Evolutionary conservation across 2,888 invertebrate genomes (phyloP).

Genomic region (Caenorhabditis sinica): DNA sequence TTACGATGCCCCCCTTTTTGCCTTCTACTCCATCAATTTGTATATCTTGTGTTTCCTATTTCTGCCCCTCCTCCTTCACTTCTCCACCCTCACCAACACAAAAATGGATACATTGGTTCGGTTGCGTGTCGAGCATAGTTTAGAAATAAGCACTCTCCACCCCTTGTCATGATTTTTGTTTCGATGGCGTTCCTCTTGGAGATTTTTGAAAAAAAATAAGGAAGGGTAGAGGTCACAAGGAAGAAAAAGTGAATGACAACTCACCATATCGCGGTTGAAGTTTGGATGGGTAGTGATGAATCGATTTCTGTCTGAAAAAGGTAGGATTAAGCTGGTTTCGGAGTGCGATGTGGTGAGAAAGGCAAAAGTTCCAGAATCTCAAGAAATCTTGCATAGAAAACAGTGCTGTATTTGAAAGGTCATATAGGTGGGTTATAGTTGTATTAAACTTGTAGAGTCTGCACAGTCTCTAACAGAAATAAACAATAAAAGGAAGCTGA

Average conservation of each 20-base stretch:
- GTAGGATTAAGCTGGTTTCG: neutral
- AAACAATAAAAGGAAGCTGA: too few relatives aligned
- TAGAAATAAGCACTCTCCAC: constrained; percentile 15
- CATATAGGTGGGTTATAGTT: too few relatives aligned
- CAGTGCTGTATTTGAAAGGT: too few relatives aligned
- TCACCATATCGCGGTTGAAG: constrained; percentile 42
- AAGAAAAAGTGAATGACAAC: constrained; percentile 6
- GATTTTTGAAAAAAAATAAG: neutral
- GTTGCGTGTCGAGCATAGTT: constrained; percentile 50
- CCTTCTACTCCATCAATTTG: constrained; percentile 54
- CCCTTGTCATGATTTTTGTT: constrained; percentile 19
- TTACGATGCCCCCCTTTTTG: constrained; percentile 6
- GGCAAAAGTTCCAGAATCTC: too few relatives aligned
- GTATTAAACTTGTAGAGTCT: too few relatives aligned
- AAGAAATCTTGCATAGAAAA: too few relatives aligned
- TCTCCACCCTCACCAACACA: constrained; percentile 16
- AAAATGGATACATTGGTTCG: constrained; percentile 39
- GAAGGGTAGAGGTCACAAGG: neutral
- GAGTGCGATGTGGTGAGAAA: too few relatives aligned
- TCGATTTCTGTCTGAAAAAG: constrained; percentile 19
- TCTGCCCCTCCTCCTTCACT: constrained; percentile 6
- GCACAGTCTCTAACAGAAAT: too few relatives aligned
- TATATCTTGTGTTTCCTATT: constrained; percentile 16
- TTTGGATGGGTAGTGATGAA: neutral
- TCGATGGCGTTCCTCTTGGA: constrained; percentile 24